Conservation (phyloP, 2,888 invertebrate genomes). For the Agrochola circellaris region DNA sequence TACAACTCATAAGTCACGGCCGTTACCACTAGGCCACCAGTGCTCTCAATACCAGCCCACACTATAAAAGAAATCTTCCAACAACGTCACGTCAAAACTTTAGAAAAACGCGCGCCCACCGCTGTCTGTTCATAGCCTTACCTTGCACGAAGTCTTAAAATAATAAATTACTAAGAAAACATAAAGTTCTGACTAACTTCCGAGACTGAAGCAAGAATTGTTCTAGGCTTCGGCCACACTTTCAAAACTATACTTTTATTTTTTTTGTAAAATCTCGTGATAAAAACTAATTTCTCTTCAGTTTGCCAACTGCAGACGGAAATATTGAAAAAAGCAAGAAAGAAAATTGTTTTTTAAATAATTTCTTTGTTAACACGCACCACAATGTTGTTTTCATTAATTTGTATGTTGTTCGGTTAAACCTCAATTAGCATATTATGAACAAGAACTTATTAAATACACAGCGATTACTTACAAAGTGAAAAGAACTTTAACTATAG, state of each 20-base stretch:
- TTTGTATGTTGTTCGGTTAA: conserved; percentile 25
- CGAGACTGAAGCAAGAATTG: conserved; percentile 38
- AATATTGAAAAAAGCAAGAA: conserved; percentile 30
- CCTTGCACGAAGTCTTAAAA: conserved; percentile 43
- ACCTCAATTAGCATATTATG: conserved; percentile 28
- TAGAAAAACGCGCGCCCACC: conserved; percentile 5
- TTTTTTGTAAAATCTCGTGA: conserved; percentile 27
- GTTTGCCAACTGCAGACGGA: conserved; percentile 31
- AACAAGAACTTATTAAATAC: conserved; percentile 38
- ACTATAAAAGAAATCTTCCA: conserved; percentile 4
- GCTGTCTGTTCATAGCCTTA: conserved; percentile 11
- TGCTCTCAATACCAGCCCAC: not conserved
- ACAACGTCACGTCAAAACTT: conserved; percentile 17
- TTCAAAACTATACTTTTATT: conserved; percentile 28
- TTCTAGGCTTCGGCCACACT: conserved; percentile 45
- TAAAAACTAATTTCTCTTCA: conserved; percentile 37
- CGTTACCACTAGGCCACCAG: no score
- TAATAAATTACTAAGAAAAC: conserved; percentile 59
- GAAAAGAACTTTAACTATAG: conserved; percentile 21
- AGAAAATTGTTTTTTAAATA: conserved; percentile 22
- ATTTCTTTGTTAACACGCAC: conserved; percentile 38
- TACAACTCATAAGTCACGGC: no score
- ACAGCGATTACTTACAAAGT: not conserved
- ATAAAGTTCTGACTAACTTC: conserved; percentile 53
- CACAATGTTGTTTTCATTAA: conserved; percentile 9